phyloP scores from a whole-genome alignment of 2,797 vertebrate genomes.

The Coracias cyanogaster region DNA sequence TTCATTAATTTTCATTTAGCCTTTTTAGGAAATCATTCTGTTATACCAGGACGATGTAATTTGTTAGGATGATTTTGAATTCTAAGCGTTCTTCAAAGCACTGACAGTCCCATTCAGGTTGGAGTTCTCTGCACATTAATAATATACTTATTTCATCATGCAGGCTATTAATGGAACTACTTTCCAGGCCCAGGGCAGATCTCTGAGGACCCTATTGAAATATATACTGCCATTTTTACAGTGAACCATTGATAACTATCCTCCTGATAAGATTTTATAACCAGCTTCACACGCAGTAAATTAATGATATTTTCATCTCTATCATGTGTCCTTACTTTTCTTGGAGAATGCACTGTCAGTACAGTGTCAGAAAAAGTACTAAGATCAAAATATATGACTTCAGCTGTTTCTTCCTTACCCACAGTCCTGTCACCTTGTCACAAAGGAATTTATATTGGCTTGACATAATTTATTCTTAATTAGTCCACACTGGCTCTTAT shows the following conservation, averaged over 20 bases:
- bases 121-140: neutral
- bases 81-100: neutral
- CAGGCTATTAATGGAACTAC: neutral
- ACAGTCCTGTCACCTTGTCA: neutral
- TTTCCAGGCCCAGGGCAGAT: neutral
- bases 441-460: conserved; percentile 9
- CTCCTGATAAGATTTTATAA: neutral
- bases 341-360: neutral
- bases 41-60: neutral
- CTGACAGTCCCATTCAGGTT: neutral
- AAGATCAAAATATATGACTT: conserved; percentile 33
- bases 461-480: conserved; percentile 35
- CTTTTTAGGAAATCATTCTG: neutral
- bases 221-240: neutral
- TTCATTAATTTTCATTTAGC: neutral
- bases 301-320: neutral
- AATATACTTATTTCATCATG: neutral
- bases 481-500: conserved; percentile 1
- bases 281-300: neutral
- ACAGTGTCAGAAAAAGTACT: neutral
- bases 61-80: neutral
- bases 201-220: neutral
- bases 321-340: neutral
- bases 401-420: neutral
- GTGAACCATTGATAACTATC: neutral